Conservation (phyloP, 2,113 vertebrate species). For the Cricetomys ansorgei region DNA sequence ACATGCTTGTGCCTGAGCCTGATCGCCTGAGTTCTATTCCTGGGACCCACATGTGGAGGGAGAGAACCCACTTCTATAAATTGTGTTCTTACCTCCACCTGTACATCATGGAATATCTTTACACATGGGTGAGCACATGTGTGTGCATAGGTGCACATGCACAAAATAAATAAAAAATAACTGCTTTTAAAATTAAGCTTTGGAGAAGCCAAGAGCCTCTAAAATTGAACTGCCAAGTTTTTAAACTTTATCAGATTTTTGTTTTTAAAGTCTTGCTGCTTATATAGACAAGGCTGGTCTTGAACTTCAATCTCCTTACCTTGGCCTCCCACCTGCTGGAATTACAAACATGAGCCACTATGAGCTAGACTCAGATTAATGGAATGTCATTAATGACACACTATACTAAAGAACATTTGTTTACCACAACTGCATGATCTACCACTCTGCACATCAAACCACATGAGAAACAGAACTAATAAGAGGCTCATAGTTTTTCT, state of each 20-base stretch:
- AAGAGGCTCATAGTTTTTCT: background rate
- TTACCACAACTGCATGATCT: background rate
- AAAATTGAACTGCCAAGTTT: background rate
- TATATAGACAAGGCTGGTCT: background rate
- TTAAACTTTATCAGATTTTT: background rate
- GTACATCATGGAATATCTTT: background rate
- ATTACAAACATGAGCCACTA: background rate
- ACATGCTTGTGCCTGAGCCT: background rate
- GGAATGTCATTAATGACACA: background rate
- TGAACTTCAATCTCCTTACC: background rate
- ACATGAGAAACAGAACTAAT: slow-evolving; percentile 1
- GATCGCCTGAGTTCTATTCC: background rate
- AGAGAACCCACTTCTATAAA: background rate
- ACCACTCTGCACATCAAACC: background rate
- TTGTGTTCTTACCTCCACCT: background rate
- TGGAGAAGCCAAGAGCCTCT: background rate
- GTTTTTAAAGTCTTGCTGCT: background rate
- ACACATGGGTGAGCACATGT: background rate
- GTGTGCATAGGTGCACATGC: background rate
- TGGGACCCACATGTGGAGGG: background rate
- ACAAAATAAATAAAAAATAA: background rate
- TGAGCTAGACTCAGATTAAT: background rate
- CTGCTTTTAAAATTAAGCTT: background rate
- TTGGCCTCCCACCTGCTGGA: background rate
- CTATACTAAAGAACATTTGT: background rate